Evolutionary conservation across 53 echinoderm and acorn worm species (phyloP).

Genomic region (Pentamera pediparva): DNA sequence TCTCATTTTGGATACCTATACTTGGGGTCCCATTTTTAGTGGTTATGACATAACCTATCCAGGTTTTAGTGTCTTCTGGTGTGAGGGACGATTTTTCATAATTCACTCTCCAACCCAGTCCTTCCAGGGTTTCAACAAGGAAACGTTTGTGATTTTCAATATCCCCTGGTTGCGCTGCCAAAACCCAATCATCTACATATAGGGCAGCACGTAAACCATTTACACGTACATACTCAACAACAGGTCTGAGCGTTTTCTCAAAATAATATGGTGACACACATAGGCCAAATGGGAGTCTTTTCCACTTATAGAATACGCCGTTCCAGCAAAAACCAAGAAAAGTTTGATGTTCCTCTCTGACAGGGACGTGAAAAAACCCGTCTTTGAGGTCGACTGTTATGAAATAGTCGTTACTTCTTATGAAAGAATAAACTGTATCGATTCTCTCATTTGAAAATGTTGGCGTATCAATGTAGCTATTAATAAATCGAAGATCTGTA

Average conservation of each 20-base stretch:
- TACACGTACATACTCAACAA: no score
- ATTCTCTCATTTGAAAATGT: background rate
- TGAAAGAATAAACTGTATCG: background rate
- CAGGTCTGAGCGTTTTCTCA: background rate
- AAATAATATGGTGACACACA: background rate
- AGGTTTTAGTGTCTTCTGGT: conserved; percentile 12
- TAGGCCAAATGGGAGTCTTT: background rate
- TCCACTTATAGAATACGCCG: background rate
- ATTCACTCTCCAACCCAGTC: conserved; percentile 2
- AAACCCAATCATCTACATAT: no score
- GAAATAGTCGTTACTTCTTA: background rate
- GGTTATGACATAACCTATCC: conserved; percentile 10
- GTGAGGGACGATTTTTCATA: conserved; percentile 4
- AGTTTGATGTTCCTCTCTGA: background rate
- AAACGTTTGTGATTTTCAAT: background rate
- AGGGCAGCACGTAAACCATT: no score
- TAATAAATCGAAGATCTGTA: background rate
- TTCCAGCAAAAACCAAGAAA: background rate
- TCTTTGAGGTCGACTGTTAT: background rate
- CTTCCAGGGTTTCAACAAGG: background rate
- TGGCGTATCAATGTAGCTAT: background rate
- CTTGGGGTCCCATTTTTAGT: background rate
- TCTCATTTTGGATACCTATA: background rate
- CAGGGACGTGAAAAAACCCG: background rate
- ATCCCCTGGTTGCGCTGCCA: no score